Percentiles rank a stretch among this genome's conserved stretches.
These are phyloP conservation scores for Solea senegalensis DNA, from an alignment of 2,113 vertebrate genomes.

Conservation along the genomic window DNA sequence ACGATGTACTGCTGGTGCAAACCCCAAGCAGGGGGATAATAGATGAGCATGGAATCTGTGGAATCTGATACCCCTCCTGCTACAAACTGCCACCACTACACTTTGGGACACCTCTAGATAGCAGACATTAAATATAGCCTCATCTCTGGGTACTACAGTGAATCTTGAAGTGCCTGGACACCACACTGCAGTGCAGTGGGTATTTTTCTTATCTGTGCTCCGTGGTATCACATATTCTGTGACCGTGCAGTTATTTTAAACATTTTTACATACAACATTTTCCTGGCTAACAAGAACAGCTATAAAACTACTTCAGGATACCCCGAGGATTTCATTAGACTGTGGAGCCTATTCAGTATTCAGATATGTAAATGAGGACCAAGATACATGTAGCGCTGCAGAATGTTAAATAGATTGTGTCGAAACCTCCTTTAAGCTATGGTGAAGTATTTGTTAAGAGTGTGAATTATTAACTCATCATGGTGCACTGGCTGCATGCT, in stretches of 20 bases:
- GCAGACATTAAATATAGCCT: constrained; percentile 42
- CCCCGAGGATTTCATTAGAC: constrained; percentile 53
- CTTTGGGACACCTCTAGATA: constrained; percentile 25
- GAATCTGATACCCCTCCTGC: constrained; percentile 29
- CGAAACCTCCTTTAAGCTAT: constrained; percentile 54
- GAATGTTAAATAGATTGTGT: constrained; percentile 53
- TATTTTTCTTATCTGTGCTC: not conserved
- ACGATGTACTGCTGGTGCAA: constrained; percentile 51
- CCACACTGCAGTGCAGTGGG: no score
- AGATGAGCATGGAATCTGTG: constrained; percentile 5
- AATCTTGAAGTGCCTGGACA: not conserved
- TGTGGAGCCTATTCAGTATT: constrained; percentile 52
- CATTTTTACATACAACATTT: constrained; percentile 16
- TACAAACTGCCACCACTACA: constrained; percentile 1
- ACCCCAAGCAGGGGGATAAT: constrained; percentile 30
- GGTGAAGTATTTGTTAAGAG: not conserved
- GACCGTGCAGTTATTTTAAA: not conserved
- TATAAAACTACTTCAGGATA: constrained; percentile 7
- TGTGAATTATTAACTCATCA: constrained; percentile 64
- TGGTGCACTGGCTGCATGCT: constrained; percentile 17
- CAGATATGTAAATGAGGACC: constrained; percentile 62
- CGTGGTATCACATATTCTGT: not conserved
- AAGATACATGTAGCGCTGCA: constrained; percentile 40
- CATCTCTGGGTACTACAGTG: not conserved
- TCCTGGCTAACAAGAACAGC: constrained; percentile 23